phyloP scores from a whole-genome alignment of 2,797 vertebrate genomes.

The Alosa sapidissima region DNA sequence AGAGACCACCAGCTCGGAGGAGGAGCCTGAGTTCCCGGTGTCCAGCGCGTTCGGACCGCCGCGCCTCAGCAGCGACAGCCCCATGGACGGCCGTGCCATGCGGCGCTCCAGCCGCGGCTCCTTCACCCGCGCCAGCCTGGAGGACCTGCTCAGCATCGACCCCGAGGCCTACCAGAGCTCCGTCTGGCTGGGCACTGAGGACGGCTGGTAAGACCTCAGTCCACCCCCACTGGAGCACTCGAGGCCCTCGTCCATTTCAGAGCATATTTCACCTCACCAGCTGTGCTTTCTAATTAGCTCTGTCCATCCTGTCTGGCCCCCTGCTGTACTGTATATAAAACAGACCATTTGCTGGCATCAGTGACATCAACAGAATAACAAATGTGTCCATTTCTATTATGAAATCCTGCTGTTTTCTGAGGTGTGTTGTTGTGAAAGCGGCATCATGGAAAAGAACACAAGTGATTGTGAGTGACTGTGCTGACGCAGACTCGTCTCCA shows the following conservation, averaged over 20 bases:
- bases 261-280: not conserved
- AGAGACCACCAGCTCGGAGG: slow-evolving; percentile 96
- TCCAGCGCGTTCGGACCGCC: slow-evolving; percentile 71
- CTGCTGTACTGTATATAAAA: not conserved
- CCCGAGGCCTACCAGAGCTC: slow-evolving; percentile 96
- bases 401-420: not conserved
- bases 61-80: slow-evolving; percentile 78
- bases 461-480: not conserved
- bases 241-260: no score
- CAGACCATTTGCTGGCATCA: no score
- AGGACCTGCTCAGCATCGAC: slow-evolving; percentile 91
- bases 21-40: slow-evolving; percentile 92
- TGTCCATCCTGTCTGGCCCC: not conserved
- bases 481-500: not conserved
- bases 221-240: not conserved
- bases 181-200: slow-evolving; percentile 97
- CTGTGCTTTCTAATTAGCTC: not conserved
- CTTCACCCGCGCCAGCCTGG: slow-evolving; percentile 90
- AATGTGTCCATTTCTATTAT: not conserved
- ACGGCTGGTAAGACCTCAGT: slow-evolving; percentile 83
- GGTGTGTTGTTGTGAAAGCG: not conserved
- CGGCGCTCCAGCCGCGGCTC: slow-evolving; percentile 91
- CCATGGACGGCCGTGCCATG: slow-evolving; percentile 88
- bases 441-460: slow-evolving; percentile 8
- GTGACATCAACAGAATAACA: no score